Conservation (phyloP, 2,888 invertebrate genomes). For the Lasioglossum lativentre region DNA sequence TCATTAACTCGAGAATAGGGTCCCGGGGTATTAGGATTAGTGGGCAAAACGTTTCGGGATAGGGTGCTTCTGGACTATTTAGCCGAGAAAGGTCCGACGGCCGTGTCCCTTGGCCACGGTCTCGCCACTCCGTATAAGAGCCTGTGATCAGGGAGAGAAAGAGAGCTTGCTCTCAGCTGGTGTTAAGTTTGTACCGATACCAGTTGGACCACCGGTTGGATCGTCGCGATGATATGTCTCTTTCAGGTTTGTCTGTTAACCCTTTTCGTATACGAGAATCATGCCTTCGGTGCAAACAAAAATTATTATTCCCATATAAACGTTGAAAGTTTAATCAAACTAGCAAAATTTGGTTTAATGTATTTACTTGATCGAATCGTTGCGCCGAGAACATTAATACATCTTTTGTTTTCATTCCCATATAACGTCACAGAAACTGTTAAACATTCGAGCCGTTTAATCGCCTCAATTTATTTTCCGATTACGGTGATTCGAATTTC, state of each 20-base stretch:
- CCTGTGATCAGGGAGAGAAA: constrained; percentile 46
- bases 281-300: neutral
- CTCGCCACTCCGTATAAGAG: constrained; percentile 27
- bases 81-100: constrained; percentile 29
- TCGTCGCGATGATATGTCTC: neutral
- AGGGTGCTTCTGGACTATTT: constrained; percentile 72
- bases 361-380: too few species aligned
- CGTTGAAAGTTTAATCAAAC: too few species aligned
- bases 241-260: neutral
- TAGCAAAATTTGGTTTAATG: too few species aligned
- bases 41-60: constrained; percentile 70
- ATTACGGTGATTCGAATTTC: neutral
- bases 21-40: constrained; percentile 74
- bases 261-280: neutral
- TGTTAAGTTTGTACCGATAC: constrained; percentile 46
- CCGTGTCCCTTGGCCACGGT: constrained; percentile 35
- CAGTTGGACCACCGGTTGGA: constrained; percentile 16
- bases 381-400: too few species aligned
- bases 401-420: too few species aligned
- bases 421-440: too few species aligned
- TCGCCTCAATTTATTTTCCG: neutral
- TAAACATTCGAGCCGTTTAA: neutral
- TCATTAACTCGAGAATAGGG: constrained; percentile 74
- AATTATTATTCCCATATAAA: neutral
- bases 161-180: constrained; percentile 57